Evolutionary conservation across 2,888 invertebrate species (phyloP), one percentile per base, ranked within the genome.

Genomic region (Dryobota labecula): DNA sequence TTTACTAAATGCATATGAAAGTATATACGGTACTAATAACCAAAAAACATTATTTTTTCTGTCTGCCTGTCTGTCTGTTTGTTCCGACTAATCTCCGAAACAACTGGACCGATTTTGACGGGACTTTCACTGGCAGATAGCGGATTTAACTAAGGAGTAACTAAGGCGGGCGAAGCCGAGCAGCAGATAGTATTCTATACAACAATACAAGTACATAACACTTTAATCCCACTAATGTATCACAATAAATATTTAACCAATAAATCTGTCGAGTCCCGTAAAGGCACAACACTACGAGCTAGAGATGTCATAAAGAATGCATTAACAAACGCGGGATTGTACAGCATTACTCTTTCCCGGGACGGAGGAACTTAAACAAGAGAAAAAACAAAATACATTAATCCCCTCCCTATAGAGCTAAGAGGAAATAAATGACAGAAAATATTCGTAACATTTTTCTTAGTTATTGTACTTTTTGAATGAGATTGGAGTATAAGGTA

Each of bases 291-390:
- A 85, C 85, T 84, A 80, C 71, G 67, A 61, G 74, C 80, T 73
- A 75, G 76, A 73, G 76, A 78, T 80, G 86, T 84, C 87, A 87
- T 87, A 87, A 87, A 87, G 78, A 86, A 87, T 87, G 87, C 86
- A 87, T 86, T 83, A 84, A 86, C 80, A 80, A 84, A 83, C 79
- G 73, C 83, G 82, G 78, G 78, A 82, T 76, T 79, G 78, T 70
- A 70, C 69, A 72, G 71, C 80, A 76, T 80, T 76, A 82, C 77
- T 79, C 78, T 73, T 73, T 57, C 61, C 71, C 71, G 57, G 73
- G 67, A 70, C 61, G 73, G 45, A 71, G 70, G 43, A 73, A 68
- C 71, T 78, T 76, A 76, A 84, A 78, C 61, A 82, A 76, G 41
- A 61, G 73, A 69, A 83, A 72, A 77, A 77, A 76, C 77, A 79